These are phyloP conservation scores for Nymphalis urticae DNA, from an alignment of 2,888 invertebrate genomes.

Conservation along the genomic window DNA sequence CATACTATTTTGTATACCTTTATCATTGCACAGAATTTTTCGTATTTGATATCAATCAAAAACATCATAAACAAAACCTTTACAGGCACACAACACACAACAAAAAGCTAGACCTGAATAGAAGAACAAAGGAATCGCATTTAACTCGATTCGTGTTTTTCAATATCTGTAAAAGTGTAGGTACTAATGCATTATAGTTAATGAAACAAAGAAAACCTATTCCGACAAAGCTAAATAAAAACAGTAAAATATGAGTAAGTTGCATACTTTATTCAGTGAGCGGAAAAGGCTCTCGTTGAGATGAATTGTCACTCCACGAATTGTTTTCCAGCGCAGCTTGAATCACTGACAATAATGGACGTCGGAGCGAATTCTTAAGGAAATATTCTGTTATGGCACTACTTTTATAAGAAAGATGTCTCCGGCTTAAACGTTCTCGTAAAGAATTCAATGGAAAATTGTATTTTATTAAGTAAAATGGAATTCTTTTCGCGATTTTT, in stretches of 20 bases:
- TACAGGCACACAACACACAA: too few species aligned
- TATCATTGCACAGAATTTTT: too few species aligned
- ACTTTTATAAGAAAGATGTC: slow-evolving; percentile 28
- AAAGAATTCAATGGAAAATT: slow-evolving; percentile 29
- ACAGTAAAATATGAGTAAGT: slow-evolving; percentile 52
- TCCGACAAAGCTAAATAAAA: slow-evolving; percentile 21
- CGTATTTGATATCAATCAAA: too few species aligned
- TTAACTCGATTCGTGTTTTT: neutral
- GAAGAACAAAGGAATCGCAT: neutral
- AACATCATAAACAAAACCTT: too few species aligned
- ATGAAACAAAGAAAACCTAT: slow-evolving; percentile 14
- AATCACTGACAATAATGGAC: slow-evolving; percentile 38
- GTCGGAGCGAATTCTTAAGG: slow-evolving; percentile 25
- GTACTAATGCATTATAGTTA: neutral
- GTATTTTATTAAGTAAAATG: slow-evolving; percentile 13
- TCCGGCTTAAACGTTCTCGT: slow-evolving; percentile 26
- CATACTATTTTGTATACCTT: too few species aligned
- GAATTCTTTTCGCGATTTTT: neutral
- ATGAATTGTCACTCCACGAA: slow-evolving; percentile 73
- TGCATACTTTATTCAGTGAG: slow-evolving; percentile 64
- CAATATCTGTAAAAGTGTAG: neutral
- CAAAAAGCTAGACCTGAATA: too few species aligned
- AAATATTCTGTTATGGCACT: slow-evolving; percentile 33
- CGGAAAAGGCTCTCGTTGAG: slow-evolving; percentile 61
- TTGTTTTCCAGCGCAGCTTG: slow-evolving; percentile 52